Conservation (phyloP, 1,140 invertebrate genomes). For the Psix sp. region DNA sequence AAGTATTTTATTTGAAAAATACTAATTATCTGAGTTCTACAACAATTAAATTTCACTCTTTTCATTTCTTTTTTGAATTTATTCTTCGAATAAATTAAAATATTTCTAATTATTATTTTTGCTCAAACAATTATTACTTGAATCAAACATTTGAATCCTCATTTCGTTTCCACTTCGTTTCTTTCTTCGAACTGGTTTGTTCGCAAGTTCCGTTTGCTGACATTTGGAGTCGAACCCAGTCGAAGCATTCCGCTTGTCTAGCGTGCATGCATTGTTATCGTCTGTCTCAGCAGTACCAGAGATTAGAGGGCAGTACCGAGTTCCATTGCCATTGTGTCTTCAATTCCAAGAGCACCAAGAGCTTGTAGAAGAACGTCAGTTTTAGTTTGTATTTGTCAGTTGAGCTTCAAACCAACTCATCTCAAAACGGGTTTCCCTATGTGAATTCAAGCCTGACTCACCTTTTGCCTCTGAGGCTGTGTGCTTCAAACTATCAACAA, state of each 20-base stretch:
- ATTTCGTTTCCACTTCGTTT: no score
- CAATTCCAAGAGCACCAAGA: not conserved
- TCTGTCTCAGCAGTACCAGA: slow-evolving; percentile 16
- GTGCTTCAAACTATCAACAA: slow-evolving; percentile 64
- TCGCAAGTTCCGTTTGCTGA: slow-evolving; percentile 12
- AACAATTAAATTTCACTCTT: no score
- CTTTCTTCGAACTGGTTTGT: no score
- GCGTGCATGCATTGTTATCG: slow-evolving; percentile 31
- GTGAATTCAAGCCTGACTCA: slow-evolving; percentile 13
- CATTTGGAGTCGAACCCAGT: not conserved
- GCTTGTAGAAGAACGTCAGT: not conserved
- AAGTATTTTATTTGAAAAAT: no score
- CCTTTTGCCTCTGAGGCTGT: slow-evolving; percentile 26
- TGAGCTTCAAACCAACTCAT: not conserved
- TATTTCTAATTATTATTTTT: no score
- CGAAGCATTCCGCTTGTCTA: not conserved
- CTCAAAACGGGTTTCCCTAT: slow-evolving; percentile 30
- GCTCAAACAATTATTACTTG: no score
- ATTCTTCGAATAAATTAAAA: no score
- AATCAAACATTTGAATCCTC: no score
- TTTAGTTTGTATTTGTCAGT: not conserved
- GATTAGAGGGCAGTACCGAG: no score
- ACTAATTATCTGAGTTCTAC: no score
- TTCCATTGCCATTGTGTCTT: slow-evolving; percentile 8
- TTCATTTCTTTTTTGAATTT: no score